Evolutionary conservation across 2,888 invertebrate genomes (phyloP).

Genomic region (Lypha dubia): DNA sequence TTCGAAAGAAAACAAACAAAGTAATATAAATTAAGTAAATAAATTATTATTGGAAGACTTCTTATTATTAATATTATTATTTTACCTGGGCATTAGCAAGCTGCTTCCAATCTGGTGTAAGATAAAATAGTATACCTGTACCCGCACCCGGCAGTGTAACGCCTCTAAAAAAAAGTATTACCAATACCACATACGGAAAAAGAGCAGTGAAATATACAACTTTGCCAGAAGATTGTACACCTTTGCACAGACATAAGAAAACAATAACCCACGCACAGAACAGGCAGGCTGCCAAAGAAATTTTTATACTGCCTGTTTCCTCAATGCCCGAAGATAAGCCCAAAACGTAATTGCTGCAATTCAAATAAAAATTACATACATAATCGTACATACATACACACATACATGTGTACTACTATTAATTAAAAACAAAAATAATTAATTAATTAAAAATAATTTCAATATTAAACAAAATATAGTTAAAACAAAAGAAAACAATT

Average conservation of each 20-base stretch:
- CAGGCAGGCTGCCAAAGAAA: conserved; percentile 89
- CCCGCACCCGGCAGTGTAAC: conserved; percentile 91
- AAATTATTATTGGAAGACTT: background rate
- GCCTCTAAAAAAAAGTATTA: conserved; percentile 90
- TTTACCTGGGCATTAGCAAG: conserved; percentile 88
- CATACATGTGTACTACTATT: too few relatives aligned
- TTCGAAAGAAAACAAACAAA: background rate
- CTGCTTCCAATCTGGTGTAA: conserved; percentile 90
- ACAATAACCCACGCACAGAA: conserved; percentile 91
- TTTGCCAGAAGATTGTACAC: conserved; percentile 92
- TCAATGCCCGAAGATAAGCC: conserved; percentile 89
- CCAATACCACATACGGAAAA: conserved; percentile 90
- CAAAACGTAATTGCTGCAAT: conserved; percentile 84
- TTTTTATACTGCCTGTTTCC: conserved; percentile 87
- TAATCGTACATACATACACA: too few relatives aligned
- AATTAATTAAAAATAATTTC: too few relatives aligned
- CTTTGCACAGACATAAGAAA: conserved; percentile 90
- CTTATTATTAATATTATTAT: too few relatives aligned
- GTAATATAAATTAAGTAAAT: background rate
- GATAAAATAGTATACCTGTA: conserved; percentile 90
- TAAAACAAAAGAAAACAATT: too few relatives aligned
- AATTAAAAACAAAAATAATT: too few relatives aligned
- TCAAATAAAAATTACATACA: conserved; percentile 47
- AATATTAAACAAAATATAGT: too few relatives aligned
- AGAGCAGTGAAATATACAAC: conserved; percentile 91